phyloP scores from a whole-genome alignment of 2,113 vertebrate genomes.

The Baryphthengus martii region DNA sequence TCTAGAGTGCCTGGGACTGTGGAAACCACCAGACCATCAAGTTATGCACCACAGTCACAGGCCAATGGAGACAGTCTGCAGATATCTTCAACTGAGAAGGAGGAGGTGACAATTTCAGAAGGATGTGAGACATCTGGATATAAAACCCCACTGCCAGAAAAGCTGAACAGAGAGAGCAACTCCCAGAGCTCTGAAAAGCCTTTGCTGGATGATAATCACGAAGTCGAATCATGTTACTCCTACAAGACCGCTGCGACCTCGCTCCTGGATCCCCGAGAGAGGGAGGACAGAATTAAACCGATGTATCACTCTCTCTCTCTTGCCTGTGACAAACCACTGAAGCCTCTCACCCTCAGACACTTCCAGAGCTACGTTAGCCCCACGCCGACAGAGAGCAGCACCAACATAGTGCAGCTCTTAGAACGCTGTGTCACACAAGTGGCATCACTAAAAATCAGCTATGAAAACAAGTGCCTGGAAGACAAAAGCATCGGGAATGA shows the following conservation, averaged over 20 bases:
- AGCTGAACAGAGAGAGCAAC: not conserved
- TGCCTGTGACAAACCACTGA: conserved; percentile 19
- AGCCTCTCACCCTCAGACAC: not conserved
- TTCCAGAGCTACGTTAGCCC: conserved; percentile 56
- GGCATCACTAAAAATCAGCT: conserved; percentile 72
- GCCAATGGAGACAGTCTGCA: not conserved
- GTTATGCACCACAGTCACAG: not conserved
- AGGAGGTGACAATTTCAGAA: not conserved
- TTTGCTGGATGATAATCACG: conserved; percentile 52
- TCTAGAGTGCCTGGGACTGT: not conserved
- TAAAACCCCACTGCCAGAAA: not conserved
- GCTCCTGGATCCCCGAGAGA: conserved; percentile 41
- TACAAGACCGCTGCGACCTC: conserved; percentile 68
- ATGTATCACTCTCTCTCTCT: not conserved
- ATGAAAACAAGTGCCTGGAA: conserved; percentile 12
- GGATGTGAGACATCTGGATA: not conserved
- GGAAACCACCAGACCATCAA: not conserved
- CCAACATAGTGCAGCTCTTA: conserved; percentile 64
- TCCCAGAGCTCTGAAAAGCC: conserved; percentile 13
- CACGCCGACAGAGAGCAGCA: conserved; percentile 29
- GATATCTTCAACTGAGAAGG: not conserved
- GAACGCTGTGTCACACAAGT: conserved; percentile 70
- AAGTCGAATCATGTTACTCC: conserved; percentile 71
- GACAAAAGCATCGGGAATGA: conserved; percentile 11
- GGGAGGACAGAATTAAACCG: conserved; percentile 10